Evolutionary conservation across 1,140 invertebrate genomes (phyloP).

Genomic region (Antheraea mylitta): DNA sequence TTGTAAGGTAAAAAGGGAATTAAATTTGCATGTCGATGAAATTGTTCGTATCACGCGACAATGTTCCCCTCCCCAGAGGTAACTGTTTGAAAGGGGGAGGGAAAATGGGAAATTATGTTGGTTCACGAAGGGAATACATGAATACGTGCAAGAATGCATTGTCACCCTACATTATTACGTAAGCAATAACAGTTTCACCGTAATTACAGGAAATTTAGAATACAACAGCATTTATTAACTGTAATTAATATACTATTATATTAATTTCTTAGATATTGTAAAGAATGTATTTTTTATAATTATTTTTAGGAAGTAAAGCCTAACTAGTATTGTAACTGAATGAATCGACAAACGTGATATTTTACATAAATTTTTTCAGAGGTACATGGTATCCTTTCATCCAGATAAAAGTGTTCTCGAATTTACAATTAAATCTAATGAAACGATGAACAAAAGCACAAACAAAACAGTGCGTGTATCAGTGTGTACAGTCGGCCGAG

Average conservation of each 20-base stretch:
- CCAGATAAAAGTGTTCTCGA: too few species aligned
- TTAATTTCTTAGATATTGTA: too few species aligned
- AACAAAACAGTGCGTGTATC: too few species aligned
- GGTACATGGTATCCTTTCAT: too few species aligned
- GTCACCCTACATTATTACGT: background rate
- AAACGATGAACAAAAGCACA: too few species aligned
- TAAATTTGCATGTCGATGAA: conserved; percentile 67
- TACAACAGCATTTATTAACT: background rate
- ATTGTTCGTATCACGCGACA: conserved; percentile 39
- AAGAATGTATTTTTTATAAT: too few species aligned
- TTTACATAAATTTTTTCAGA: too few species aligned
- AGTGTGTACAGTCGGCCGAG: too few species aligned
- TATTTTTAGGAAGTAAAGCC: too few species aligned
- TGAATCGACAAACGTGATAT: too few species aligned
- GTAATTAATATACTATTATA: background rate
- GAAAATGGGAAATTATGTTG: conserved; percentile 32
- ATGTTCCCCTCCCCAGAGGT: conserved; percentile 23
- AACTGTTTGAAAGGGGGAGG: conserved; percentile 21
- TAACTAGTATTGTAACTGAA: too few species aligned
- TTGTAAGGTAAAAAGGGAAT: conserved; percentile 68
- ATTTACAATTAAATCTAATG: too few species aligned
- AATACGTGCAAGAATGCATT: conserved; percentile 62
- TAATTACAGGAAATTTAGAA: background rate
- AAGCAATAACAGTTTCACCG: background rate
- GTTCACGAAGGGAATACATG: conserved; percentile 33